Evolutionary conservation across 2,113 vertebrate species (phyloP).

Genomic region (Cricetomys ansorgei): DNA sequence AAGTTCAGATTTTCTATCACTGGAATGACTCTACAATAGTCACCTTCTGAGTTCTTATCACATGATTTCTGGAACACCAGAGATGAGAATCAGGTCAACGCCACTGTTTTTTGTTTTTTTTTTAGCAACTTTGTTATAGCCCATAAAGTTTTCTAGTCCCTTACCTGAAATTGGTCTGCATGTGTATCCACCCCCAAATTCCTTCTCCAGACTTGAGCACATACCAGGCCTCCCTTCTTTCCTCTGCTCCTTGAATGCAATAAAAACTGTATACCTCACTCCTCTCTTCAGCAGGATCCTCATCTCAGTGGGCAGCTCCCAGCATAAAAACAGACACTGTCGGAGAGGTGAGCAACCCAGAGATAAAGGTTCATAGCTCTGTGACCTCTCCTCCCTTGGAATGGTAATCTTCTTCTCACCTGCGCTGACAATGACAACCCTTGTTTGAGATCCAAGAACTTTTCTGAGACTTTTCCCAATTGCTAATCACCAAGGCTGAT

Average conservation of each 20-base stretch:
- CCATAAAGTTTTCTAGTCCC: neutral
- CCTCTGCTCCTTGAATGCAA: neutral
- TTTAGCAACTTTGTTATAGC: too few relatives aligned
- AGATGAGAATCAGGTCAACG: neutral
- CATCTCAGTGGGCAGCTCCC: neutral
- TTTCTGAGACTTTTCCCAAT: neutral
- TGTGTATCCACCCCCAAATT: neutral
- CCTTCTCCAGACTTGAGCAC: neutral
- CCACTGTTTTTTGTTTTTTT: neutral
- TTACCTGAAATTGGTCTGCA: neutral
- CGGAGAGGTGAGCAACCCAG: neutral
- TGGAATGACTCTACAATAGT: neutral
- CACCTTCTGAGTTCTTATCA: neutral
- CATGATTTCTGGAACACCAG: neutral
- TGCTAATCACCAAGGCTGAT: neutral
- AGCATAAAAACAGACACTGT: neutral
- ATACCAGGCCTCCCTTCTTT: neutral
- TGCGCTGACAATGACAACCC: neutral
- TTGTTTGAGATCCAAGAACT: neutral
- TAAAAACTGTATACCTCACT: neutral
- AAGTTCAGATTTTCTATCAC: neutral
- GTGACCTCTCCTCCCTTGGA: neutral
- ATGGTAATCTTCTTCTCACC: neutral
- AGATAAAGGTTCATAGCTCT: neutral
- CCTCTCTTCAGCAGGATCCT: neutral